Evolutionary conservation across 2,113 vertebrate species (phyloP), one percentile per base, ranked within the genome.

Genomic region (Syngnathoides biaculeatus): DNA sequence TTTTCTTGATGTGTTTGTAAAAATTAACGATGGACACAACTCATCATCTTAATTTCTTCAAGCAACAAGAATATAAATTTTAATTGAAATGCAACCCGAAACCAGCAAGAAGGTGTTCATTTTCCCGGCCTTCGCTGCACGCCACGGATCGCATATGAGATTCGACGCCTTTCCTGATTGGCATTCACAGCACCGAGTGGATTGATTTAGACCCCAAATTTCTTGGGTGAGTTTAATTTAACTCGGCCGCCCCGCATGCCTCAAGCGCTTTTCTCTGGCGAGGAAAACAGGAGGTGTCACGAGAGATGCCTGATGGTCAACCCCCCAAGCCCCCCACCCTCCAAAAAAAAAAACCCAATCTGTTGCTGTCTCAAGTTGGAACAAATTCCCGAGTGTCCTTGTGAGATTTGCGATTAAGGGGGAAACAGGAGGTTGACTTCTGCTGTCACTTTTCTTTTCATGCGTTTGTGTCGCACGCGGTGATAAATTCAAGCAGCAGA

Each of bases 1-100:
- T 80, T 81, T 69, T 68, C 71, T 86, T 82, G 71, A 47, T 52
- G 71, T 81, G 85, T 88, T 88, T 84, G 86, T 67, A 62, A 15
- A 20, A 64, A 82, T 86, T 67, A 86, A 86, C 81, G 80, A 84
- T 20, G 22, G 58, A 40, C 58, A 40, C 39, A 22, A 60, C 20
- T 67, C 35, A 70, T 69, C 63, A 38, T 47, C 53, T 48, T 30
- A 72, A 72, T 14, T 60, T 39, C 6, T 15, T 55, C 15, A 24
- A 55, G 11, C 52, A 55, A 55, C 22, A 26, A 38, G 24, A n/a
- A 11, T 38, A 61, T 61, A 38, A 9, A 61, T 61, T 20, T 13
- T 22, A 11, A 39, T 11, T 61, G 22, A 5, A 42, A 61, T n/a
- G 14, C 38, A 42, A 61, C 20, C n/a, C 40, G 12, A 61, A n/a